These are phyloP conservation scores for Mallotus villosus DNA, from an alignment of 2,797 vertebrate species.

Conservation along the genomic window DNA sequence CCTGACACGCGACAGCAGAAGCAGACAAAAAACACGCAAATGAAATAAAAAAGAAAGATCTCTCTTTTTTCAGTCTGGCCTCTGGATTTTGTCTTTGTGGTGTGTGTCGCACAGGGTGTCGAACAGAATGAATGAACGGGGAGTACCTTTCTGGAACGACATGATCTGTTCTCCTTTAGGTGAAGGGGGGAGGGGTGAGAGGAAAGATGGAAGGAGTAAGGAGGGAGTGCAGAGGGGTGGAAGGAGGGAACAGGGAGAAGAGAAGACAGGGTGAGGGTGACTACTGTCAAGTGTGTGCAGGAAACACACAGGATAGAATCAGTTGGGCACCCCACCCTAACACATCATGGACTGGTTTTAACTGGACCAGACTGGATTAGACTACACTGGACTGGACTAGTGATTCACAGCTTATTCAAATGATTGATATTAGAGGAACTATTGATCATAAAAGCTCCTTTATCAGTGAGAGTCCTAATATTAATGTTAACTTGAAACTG, in stretches of 20 bases:
- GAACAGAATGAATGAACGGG: neutral
- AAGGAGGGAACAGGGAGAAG: too few species aligned
- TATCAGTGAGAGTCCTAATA: neutral
- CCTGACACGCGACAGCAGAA: constrained; percentile 54
- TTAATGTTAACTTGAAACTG: neutral
- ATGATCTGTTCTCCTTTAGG: neutral
- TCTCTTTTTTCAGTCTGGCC: constrained; percentile 77
- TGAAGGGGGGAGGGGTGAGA: neutral
- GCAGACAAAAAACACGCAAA: constrained; percentile 47
- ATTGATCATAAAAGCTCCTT: neutral
- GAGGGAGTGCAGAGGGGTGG: too few species aligned
- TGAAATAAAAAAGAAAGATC: constrained; percentile 75
- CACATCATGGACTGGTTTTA: neutral
- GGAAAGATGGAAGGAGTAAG: too few species aligned
- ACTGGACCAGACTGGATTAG: too few species aligned
- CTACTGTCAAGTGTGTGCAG: too few species aligned
- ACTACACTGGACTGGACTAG: neutral
- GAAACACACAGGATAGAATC: too few species aligned
- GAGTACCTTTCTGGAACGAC: neutral
- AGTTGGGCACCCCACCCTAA: too few species aligned
- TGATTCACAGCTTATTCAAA: neutral
- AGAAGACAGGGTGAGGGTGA: neutral
- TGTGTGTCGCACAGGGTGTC: constrained; percentile 30
- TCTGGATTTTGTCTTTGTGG: constrained; percentile 64
- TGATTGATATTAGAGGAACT: neutral